A percentile compares a stretch with the other conserved stretches of the same genome.
Conservation (phyloP, 2,888 invertebrate genomes). For the Andrena bucephala region DNA sequence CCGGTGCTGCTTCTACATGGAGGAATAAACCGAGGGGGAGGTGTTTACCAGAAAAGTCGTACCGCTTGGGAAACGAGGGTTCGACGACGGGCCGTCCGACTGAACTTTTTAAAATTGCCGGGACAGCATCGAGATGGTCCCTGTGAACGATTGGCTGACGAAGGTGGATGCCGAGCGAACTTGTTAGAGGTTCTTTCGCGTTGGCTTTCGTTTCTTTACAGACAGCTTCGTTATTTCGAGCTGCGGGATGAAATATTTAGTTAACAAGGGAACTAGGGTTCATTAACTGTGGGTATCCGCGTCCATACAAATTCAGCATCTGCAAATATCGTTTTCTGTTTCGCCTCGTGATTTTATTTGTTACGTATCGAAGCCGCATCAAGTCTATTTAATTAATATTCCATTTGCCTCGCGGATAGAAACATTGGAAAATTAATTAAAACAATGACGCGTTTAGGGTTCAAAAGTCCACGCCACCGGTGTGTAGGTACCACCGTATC, state of each 20-base stretch:
- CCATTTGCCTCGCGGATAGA: background rate
- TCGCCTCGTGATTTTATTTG: too few species aligned
- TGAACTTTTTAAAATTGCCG: slow-evolving; percentile 32
- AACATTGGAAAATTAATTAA: background rate
- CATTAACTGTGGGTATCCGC: too few species aligned
- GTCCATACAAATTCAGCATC: too few species aligned
- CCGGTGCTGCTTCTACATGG: slow-evolving; percentile 25
- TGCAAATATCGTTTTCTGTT: too few species aligned
- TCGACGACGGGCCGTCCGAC: slow-evolving; percentile 12
- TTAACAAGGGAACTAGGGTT: background rate
- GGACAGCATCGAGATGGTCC: background rate
- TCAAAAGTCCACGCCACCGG: background rate
- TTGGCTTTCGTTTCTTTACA: background rate
- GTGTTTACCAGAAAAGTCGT: slow-evolving; percentile 36
- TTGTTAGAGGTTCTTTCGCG: slow-evolving; percentile 22
- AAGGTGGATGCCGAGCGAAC: slow-evolving; percentile 14
- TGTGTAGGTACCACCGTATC: background rate
- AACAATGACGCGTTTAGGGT: background rate
- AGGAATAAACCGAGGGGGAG: slow-evolving; percentile 14
- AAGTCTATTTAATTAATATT: background rate
- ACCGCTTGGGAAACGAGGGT: slow-evolving; percentile 15
- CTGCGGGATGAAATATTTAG: background rate
- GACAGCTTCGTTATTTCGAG: slow-evolving; percentile 8
- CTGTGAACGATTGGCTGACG: slow-evolving; percentile 6
- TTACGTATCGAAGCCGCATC: background rate